These are phyloP conservation scores for Leiothrix lutea DNA, from an alignment of 2,113 vertebrate species.

Conservation along the genomic window DNA sequence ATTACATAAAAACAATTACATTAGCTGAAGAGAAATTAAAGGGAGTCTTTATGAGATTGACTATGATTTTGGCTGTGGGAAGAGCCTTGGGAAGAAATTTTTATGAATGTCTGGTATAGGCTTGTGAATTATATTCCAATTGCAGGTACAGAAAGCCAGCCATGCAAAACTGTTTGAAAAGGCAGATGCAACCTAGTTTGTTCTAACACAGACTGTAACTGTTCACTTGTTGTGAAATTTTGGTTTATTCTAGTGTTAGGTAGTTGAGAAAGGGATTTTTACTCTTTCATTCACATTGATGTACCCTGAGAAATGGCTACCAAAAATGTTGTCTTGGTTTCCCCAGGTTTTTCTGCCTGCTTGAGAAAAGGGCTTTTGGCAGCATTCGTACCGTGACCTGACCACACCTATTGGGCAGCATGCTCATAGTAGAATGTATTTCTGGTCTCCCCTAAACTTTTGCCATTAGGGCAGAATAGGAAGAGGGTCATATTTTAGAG, in stretches of 20 bases:
- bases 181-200: background rate
- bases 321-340: background rate
- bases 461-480: background rate
- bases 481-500: background rate
- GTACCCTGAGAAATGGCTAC: background rate
- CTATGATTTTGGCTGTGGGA: background rate
- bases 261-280: background rate
- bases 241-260: background rate
- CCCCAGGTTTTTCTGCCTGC: background rate
- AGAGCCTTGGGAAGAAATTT: background rate
- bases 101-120: background rate
- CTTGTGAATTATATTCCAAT: background rate
- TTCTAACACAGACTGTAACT: background rate
- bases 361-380: background rate
- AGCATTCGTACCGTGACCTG: background rate
- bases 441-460: background rate
- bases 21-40: slow-evolving; percentile 9
- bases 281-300: background rate
- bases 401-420: background rate
- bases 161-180: background rate
- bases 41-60: background rate
- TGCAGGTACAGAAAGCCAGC: background rate
- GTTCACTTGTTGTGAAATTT: background rate
- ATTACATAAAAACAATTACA: slow-evolving; percentile 16
- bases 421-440: background rate